phyloP scores from a whole-genome alignment of 35 echinoderm and acorn worm species.

The Anneissia japonica region DNA sequence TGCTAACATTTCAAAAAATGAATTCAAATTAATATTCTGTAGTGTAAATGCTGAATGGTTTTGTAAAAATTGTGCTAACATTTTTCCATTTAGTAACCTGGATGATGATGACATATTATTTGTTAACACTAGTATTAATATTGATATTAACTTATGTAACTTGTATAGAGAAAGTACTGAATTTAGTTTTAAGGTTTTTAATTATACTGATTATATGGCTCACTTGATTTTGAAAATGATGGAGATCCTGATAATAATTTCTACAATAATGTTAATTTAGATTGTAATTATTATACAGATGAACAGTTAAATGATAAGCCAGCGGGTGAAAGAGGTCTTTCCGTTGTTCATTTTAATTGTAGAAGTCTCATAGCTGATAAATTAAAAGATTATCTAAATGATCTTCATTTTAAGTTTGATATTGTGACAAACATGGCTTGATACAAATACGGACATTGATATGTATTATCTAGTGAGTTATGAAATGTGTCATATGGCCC shows the following conservation, averaged over 20 bases:
- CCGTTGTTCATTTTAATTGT: constrained; percentile 11
- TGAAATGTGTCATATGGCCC: constrained; percentile 4
- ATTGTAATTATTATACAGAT: constrained; percentile 22
- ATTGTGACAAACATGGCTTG: constrained; percentile 5
- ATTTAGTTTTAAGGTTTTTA: background rate
- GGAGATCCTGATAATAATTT: constrained; percentile 13
- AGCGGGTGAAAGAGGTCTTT: background rate
- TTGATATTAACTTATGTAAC: too few relatives aligned
- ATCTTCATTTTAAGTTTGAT: background rate
- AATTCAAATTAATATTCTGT: too few relatives aligned
- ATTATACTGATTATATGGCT: constrained; percentile 8
- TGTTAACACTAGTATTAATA: too few relatives aligned
- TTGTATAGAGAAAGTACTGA: too few relatives aligned
- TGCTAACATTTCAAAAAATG: too few relatives aligned
- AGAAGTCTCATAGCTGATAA: constrained; percentile 2
- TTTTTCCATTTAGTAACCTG: too few relatives aligned
- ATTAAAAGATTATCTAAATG: background rate
- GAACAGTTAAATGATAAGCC: background rate
- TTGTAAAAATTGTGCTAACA: too few relatives aligned
- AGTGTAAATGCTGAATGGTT: too few relatives aligned
- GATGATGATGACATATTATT: too few relatives aligned
- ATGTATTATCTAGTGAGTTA: constrained; percentile 6
- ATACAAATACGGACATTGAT: constrained; percentile 13
- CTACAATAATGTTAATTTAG: constrained; percentile 18
- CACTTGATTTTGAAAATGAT: background rate